Evolutionary conservation across 2,113 vertebrate species (phyloP).

Genomic region (Platycercus adscitus): DNA sequence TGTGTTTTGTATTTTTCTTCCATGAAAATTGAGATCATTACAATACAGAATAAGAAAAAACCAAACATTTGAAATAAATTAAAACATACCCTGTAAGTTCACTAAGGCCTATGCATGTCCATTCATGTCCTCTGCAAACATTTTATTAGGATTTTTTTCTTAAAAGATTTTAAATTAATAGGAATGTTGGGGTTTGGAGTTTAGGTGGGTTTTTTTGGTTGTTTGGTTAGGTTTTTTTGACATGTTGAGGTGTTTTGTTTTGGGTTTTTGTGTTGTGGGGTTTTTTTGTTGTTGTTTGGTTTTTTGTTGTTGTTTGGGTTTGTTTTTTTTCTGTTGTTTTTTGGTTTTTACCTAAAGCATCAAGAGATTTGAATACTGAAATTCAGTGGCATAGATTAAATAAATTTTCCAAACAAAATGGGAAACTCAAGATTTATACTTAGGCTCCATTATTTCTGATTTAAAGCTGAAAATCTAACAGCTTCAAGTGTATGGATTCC

Average conservation of each 20-base stretch:
- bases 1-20: slow-evolving; percentile 16
- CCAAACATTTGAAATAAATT: not conserved
- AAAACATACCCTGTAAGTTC: not conserved
- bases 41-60: not conserved
- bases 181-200: not conserved
- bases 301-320: not conserved
- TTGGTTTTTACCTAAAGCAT: not conserved
- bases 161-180: not conserved
- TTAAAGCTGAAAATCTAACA: not conserved
- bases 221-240: not conserved
- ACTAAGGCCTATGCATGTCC: not conserved
- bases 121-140: not conserved
- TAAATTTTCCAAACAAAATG: not conserved
- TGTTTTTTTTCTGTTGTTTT: not conserved
- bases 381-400: not conserved
- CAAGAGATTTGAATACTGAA: not conserved
- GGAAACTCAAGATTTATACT: not conserved
- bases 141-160: not conserved
- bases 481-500: not conserved
- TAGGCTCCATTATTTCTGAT: not conserved
- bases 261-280: not conserved
- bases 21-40: slow-evolving; percentile 3
- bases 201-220: not conserved
- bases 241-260: not conserved
- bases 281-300: not conserved